Conservation (phyloP, 2,888 invertebrate genomes). For the Eupithecia dodoneata region DNA sequence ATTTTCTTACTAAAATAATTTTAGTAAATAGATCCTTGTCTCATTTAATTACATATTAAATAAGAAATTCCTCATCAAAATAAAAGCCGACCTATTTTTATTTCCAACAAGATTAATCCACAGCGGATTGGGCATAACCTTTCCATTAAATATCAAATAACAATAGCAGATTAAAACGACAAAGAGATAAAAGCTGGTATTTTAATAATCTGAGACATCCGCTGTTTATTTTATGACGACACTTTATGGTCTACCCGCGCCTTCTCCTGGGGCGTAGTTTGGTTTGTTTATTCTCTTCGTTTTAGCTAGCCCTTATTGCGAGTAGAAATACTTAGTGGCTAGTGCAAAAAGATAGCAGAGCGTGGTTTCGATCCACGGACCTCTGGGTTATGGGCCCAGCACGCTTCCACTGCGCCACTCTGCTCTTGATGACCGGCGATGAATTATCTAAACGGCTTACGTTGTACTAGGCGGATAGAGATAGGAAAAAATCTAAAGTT, state of each 20-base stretch:
- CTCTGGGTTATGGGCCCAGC: conserved; percentile 95
- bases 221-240: conserved; percentile 37
- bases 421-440: conserved; percentile 71
- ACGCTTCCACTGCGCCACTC: conserved; percentile 93
- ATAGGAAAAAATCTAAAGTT: background rate
- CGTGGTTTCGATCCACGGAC: conserved; percentile 95
- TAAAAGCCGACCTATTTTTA: conserved; percentile 27
- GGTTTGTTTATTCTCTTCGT: background rate
- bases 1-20: background rate
- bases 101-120: conserved; percentile 37
- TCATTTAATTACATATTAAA: background rate
- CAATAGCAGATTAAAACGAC: conserved; percentile 50
- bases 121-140: conserved; percentile 30
- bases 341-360: conserved; percentile 81
- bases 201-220: conserved; percentile 51
- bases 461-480: background rate
- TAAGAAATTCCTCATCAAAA: conserved; percentile 10
- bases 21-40: background rate
- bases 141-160: conserved; percentile 42
- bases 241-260: background rate
- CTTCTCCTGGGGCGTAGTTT: background rate
- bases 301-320: background rate
- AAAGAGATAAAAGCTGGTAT: conserved; percentile 48
- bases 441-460: background rate
- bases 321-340: background rate